Evolutionary conservation across 2,113 vertebrate genomes (phyloP), one percentile per base, ranked within the genome.

Genomic region (Eidolon helvum): DNA sequence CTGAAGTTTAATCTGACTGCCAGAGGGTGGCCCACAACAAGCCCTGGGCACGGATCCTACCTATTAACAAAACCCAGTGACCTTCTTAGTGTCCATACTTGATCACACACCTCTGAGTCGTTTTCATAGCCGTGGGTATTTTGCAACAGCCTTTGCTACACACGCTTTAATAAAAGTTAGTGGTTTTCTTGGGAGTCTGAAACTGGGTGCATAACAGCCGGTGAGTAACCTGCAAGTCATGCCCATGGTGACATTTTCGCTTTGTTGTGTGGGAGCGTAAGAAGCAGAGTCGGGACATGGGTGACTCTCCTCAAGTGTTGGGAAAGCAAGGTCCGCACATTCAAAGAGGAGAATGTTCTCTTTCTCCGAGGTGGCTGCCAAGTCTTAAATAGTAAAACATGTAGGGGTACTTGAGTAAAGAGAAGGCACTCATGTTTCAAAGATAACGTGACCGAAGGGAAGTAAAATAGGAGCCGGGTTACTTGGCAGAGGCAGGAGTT

Each of bases 211-310:
- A 82, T 86, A 97, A 98, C 93, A 97, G 90, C 80, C 0, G 26
- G 92, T 98, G 98, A 98, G 98, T 98, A 98, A 98, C 93, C 82
- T 1, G 69, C 90, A 59, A 92, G 95, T 96, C 97, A 98, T 84
- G 97, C 65, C 91, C 57, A 4, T 83, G 85, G 98, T 98, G 98
- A 98, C 98, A 97, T 80, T 98, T 98, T 95, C 93, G 83, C 97
- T 98, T 98, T 98, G 98, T 98, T 98, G 92, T 77, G 72, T 94
- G 96, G 98, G 96, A 98, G 94, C 40, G 93, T 97, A 86, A 96
- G 86, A 92, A 95, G 91, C 93, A n/a, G 4, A 75, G 90, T 94
- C 48, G 92, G 98, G 98, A 96, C 61, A 83, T 0, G 30, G 97
- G 95, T 97, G 74, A 94, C 97, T 97, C 96, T 84, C 5, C 0